Conservation (phyloP, 2,888 invertebrate species). For the Apantesis nais region DNA sequence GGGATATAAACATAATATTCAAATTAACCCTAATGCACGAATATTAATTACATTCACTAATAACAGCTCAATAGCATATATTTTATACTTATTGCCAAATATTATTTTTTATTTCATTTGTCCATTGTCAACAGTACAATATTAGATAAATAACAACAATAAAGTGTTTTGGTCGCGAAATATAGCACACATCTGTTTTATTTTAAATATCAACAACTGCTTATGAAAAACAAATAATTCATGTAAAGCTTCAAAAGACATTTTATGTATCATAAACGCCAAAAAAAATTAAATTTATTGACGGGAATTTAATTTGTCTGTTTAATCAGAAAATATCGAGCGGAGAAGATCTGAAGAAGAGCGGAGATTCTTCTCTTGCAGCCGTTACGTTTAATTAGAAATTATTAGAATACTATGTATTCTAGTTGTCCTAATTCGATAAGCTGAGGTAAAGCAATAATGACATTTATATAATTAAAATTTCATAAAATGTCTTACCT, state of each 20-base stretch:
- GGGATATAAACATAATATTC: not conserved
- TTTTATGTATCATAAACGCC: not conserved
- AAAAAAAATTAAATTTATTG: too few relatives aligned
- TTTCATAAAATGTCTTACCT: too few relatives aligned
- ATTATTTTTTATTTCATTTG: not conserved
- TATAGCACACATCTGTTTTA: not conserved
- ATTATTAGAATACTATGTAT: not conserved
- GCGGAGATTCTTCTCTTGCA: too few relatives aligned
- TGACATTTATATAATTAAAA: not conserved
- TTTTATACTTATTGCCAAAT: not conserved
- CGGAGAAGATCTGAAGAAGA: too few relatives aligned
- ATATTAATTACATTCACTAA: not conserved
- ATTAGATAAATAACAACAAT: constrained; percentile 3
- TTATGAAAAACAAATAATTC: not conserved
- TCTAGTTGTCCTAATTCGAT: too few relatives aligned
- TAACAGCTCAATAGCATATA: not conserved
- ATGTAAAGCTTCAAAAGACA: not conserved
- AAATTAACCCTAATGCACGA: not conserved
- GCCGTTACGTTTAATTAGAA: too few relatives aligned
- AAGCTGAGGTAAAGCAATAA: too few relatives aligned
- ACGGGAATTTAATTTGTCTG: too few relatives aligned
- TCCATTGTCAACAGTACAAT: constrained; percentile 3
- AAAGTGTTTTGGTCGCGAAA: not conserved
- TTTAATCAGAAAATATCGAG: too few relatives aligned
- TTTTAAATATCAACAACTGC: not conserved